Percentiles rank a stretch among this genome's conserved stretches.
These are phyloP conservation scores for Tiaroga cobitis DNA, from an alignment of 2,797 vertebrate species.

Conservation along the genomic window DNA sequence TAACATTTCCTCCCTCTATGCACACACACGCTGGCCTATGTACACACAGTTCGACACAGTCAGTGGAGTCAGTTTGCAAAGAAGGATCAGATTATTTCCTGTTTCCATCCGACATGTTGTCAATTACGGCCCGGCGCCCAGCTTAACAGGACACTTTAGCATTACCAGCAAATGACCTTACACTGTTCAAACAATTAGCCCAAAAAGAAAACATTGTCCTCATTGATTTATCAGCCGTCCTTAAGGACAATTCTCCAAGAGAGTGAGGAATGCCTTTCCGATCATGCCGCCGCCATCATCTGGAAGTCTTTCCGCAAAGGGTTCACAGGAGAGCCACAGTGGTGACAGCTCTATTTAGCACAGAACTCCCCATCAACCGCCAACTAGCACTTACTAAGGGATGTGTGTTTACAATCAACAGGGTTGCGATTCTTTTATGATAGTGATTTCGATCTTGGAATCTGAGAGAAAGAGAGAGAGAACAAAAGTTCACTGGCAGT, in stretches of 20 bases:
- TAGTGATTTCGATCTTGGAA: constrained; percentile 9
- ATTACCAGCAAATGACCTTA: constrained; percentile 39
- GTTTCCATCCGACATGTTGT: constrained; percentile 59
- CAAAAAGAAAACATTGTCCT: constrained; percentile 58
- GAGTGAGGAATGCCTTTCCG: not conserved
- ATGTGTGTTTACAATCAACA: constrained; percentile 32
- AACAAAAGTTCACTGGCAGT: constrained; percentile 33
- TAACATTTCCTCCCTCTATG: constrained; percentile 22
- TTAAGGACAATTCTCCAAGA: constrained; percentile 12
- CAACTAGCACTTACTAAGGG: not conserved
- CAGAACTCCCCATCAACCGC: constrained; percentile 31
- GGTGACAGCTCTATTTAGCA: constrained; percentile 45
- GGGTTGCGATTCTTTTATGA: not conserved
- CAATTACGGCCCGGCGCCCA: constrained; percentile 51
- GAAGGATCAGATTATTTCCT: constrained; percentile 58
- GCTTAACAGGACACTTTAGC: constrained; percentile 48
- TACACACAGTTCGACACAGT: constrained; percentile 31
- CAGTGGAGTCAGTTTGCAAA: constrained; percentile 55
- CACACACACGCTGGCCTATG: constrained; percentile 28
- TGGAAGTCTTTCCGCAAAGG: constrained; percentile 47
- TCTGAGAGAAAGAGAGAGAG: constrained; percentile 1
- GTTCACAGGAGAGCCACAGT: constrained; percentile 50
- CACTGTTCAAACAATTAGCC: constrained; percentile 50
- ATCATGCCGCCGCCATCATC: constrained; percentile 46
- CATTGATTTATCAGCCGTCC: constrained; percentile 56